A percentile compares a stretch with the other conserved stretches of the same genome.
Evolutionary conservation across 2,888 invertebrate genomes (phyloP).

Genomic region (Brenthis ino): DNA sequence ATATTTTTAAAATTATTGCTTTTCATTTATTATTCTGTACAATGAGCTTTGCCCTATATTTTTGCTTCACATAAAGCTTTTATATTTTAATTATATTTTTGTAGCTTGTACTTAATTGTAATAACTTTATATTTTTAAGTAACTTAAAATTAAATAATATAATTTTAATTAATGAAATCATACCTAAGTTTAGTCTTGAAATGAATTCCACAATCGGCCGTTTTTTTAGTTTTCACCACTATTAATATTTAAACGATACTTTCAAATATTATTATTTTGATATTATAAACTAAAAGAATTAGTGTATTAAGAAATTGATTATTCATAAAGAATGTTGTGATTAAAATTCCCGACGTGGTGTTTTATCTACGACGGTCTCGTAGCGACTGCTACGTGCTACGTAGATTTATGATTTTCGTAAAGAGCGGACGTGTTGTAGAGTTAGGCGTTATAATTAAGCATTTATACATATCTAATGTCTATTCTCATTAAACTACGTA

Average conservation of each 20-base stretch:
- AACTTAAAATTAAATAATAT: too few relatives aligned
- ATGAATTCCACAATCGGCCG: too few relatives aligned
- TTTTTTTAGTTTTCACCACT: not conserved
- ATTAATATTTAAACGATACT: not conserved
- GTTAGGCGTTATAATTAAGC: not conserved
- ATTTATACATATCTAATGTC: not conserved
- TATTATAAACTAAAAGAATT: not conserved
- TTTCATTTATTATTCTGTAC: too few relatives aligned
- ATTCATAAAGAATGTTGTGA: not conserved
- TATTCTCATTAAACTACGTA: not conserved
- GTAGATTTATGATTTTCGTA: constrained; percentile 13
- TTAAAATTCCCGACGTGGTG: constrained; percentile 41
- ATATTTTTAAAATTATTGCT: too few relatives aligned
- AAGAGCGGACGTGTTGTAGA: constrained; percentile 16
- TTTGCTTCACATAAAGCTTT: too few relatives aligned
- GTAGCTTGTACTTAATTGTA: too few relatives aligned
- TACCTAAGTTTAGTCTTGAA: too few relatives aligned
- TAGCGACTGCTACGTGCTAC: constrained; percentile 63
- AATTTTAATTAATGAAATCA: too few relatives aligned
- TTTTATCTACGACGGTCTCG: constrained; percentile 54
- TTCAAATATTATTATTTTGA: not conserved
- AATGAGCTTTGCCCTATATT: too few relatives aligned
- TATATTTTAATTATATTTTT: too few relatives aligned
- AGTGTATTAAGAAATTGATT: not conserved
- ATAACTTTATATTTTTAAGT: too few relatives aligned